A percentile compares a stretch with the other conserved stretches of the same genome.
These are phyloP conservation scores for Axea sp. DNA, from an alignment of 2,888 invertebrate species.

Conservation along the genomic window DNA sequence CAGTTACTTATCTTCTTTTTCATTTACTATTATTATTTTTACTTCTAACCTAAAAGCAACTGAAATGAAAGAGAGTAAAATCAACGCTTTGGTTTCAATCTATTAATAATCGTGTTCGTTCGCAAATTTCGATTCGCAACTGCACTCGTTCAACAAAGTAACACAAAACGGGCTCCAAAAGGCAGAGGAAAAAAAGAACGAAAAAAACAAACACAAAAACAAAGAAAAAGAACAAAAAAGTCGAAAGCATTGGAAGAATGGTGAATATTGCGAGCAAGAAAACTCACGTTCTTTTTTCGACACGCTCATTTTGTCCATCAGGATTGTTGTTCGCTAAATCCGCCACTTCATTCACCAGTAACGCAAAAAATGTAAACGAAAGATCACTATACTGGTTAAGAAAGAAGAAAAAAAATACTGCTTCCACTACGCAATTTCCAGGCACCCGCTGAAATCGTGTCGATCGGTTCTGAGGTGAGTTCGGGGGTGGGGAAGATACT, in stretches of 20 bases:
- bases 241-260: neutral
- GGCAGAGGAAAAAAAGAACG: neutral
- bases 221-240: neutral
- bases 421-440: too few species aligned
- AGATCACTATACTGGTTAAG: neutral
- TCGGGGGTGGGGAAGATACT: neutral
- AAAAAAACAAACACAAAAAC: neutral
- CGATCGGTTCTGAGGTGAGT: too few species aligned
- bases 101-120: slow-evolving; percentile 47
- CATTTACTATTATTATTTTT: slow-evolving; percentile 45
- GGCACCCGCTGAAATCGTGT: too few species aligned
- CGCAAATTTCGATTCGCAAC: slow-evolving; percentile 33
- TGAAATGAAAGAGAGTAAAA: slow-evolving; percentile 19
- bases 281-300: slow-evolving; percentile 78
- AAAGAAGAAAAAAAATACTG: too few species aligned
- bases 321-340: neutral
- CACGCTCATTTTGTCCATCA: slow-evolving; percentile 74
- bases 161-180: neutral
- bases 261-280: neutral
- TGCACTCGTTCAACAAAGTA: neutral
- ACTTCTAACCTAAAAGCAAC: slow-evolving; percentile 47
- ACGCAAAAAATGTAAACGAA: too few species aligned
- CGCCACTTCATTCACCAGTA: slow-evolving; percentile 24
- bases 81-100: slow-evolving; percentile 29
- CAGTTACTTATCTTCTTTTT: slow-evolving; percentile 30